These are phyloP conservation scores for Drosophila planitibia DNA, from an alignment of 2,888 invertebrate species.

Conservation along the genomic window DNA sequence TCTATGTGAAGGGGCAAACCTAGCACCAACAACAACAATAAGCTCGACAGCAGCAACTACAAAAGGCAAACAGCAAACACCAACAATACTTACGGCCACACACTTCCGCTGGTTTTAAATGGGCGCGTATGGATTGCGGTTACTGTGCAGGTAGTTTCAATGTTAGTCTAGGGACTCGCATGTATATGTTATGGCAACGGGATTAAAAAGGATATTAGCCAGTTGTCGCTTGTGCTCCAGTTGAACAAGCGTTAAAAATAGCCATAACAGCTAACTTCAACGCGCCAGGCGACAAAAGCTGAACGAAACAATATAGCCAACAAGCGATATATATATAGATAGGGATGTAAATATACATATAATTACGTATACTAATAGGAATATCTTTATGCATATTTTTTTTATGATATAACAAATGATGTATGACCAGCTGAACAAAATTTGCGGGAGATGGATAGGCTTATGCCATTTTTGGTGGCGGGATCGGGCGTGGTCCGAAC, in stretches of 20 bases:
- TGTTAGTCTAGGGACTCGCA: conserved; percentile 41
- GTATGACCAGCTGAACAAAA: no score
- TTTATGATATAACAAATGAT: not conserved
- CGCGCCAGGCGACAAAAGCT: conserved; percentile 50
- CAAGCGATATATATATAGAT: not conserved
- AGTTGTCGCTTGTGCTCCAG: conserved; percentile 41
- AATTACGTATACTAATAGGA: not conserved
- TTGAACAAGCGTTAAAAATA: conserved; percentile 45
- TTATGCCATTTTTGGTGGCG: no score
- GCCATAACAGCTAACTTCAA: conserved; percentile 36
- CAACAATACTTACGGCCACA: conserved; percentile 62
- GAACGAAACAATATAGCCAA: conserved; percentile 4
- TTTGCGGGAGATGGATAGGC: no score
- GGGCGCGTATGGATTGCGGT: not conserved
- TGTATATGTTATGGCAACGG: conserved; percentile 66
- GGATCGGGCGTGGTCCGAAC: no score
- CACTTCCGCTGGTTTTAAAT: not conserved
- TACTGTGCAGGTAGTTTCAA: conserved; percentile 41
- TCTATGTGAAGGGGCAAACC: conserved; percentile 36
- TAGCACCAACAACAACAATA: conserved; percentile 21
- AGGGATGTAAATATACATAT: not conserved
- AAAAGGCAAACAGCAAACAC: conserved; percentile 39
- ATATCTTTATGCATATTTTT: not conserved
- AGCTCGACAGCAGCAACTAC: conserved; percentile 18
- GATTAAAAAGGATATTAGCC: conserved; percentile 72